Evolutionary conservation across 1,140 invertebrate species (phyloP), one percentile per base, ranked within the genome.

Genomic region (Leptestheria dahalacensis): DNA sequence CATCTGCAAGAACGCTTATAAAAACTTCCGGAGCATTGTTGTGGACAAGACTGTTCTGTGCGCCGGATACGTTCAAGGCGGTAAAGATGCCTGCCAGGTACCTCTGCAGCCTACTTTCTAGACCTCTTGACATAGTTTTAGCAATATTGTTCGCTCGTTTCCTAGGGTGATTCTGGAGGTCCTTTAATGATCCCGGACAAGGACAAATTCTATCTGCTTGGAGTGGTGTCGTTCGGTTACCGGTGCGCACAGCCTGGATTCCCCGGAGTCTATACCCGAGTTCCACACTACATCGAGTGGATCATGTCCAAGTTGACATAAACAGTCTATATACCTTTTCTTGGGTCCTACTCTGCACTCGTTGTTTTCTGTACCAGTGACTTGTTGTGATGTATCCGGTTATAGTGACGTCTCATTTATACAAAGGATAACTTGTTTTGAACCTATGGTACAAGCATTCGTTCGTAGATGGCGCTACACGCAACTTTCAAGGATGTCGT

Each of bases 111-210:
- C 33, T 41, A 41, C 33, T n/a, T 41, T 41, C 33, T 41, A 41
- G 15, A 9, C 6, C 33, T 41, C 33, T 41, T 15, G n/a, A n/a
- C 15, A 41, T 41, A 9, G 33, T 9, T 41, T 15, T 15, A 15
- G 15, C 33, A 9, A 15, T 41, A 9, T 41, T 15, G 15, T 41
- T 15, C 15, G 33, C 33, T 41, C 15, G 33, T 41, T 15, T 62
- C 61, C 55, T 63, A 79, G 76, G 88, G 88, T 18, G 88, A 91
- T 70, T 90, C 86, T 29, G 88, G 88, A 9, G 88, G 88, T 21
- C 86, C 88, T 0, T 66, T 91, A 3, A 87, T 91, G 83, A 68
- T 71, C 21, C 74, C 74, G 23, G 69, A 72, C 6, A 68, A 70
- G 9, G 66, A 67, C 18, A 60, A 1, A 0, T 83, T 72, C 65